A percentile compares a stretch with the other conserved stretches of the same genome.
Conservation (phyloP, 2,797 vertebrate genomes). For the Chlorospingus semifuscus region DNA sequence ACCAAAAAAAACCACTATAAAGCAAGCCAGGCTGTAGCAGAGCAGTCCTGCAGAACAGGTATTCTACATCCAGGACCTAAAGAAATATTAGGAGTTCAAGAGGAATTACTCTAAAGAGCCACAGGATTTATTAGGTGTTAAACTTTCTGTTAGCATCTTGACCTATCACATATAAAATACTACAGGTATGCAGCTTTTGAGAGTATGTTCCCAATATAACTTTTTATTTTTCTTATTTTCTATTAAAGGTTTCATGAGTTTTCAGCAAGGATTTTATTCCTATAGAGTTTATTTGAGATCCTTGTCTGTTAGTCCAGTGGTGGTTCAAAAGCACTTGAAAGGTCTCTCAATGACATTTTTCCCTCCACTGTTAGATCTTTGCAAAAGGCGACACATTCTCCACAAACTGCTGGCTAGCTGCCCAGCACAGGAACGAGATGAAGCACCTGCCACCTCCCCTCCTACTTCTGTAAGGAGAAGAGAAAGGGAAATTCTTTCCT, state of each 20-base stretch:
- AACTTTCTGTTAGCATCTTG: constrained; percentile 22
- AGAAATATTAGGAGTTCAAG: constrained; percentile 15
- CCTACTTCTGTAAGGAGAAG: neutral
- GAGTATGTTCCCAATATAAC: neutral
- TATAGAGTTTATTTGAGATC: neutral
- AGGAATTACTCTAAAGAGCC: constrained; percentile 33
- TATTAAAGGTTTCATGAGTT: neutral
- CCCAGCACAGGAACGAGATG: neutral
- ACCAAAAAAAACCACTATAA: rapidly evolving
- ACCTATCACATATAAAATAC: constrained; percentile 17
- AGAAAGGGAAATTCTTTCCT: neutral
- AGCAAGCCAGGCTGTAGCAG: neutral
- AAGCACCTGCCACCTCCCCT: neutral
- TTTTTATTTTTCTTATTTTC: neutral
- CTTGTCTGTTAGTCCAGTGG: neutral
- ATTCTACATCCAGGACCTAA: neutral
- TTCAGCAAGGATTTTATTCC: neutral
- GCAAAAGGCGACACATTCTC: neutral
- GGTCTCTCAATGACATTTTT: neutral
- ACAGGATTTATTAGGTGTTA: neutral
- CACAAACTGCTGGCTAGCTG: neutral
- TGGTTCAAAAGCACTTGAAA: neutral
- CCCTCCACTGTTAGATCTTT: neutral
- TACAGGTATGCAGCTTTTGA: neutral
- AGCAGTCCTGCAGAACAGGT: neutral